phyloP scores from a whole-genome alignment of 2,113 vertebrate species.

The Catharus minimus region DNA sequence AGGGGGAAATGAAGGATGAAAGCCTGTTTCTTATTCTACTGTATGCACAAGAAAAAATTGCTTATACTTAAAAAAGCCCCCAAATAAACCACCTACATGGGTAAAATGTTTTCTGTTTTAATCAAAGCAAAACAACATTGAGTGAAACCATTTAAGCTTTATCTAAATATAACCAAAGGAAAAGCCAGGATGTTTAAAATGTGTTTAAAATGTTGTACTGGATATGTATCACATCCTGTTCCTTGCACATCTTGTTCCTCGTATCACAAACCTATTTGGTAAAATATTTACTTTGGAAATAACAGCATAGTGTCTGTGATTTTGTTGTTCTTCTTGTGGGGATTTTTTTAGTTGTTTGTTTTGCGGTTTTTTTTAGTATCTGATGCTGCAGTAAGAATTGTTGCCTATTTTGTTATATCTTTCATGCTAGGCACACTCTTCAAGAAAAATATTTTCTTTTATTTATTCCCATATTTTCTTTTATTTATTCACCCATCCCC shows the following conservation, averaged over 20 bases:
- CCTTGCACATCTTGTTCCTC: slow-evolving; percentile 13
- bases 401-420: not conserved
- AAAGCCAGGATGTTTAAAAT: slow-evolving; percentile 28
- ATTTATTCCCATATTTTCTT: not conserved
- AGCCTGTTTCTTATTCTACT: not conserved
- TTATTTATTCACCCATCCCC: not conserved
- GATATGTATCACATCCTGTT: slow-evolving; percentile 9
- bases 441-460: not conserved
- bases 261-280: not conserved
- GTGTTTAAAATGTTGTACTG: slow-evolving; percentile 7
- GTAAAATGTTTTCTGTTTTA: not conserved
- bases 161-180: slow-evolving; percentile 8
- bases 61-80: not conserved
- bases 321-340: not conserved
- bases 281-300: slow-evolving; percentile 47
- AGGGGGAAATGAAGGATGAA: not conserved
- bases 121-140: not conserved
- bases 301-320: not conserved
- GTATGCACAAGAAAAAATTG: not conserved
- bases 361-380: not conserved
- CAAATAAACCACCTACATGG: not conserved
- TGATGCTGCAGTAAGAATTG: not conserved
- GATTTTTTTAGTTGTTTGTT: not conserved
- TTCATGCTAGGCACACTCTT: not conserved
- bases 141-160: not conserved